phyloP scores from a whole-genome alignment of 2,113 vertebrate genomes.

The Chaetodon auriga region DNA sequence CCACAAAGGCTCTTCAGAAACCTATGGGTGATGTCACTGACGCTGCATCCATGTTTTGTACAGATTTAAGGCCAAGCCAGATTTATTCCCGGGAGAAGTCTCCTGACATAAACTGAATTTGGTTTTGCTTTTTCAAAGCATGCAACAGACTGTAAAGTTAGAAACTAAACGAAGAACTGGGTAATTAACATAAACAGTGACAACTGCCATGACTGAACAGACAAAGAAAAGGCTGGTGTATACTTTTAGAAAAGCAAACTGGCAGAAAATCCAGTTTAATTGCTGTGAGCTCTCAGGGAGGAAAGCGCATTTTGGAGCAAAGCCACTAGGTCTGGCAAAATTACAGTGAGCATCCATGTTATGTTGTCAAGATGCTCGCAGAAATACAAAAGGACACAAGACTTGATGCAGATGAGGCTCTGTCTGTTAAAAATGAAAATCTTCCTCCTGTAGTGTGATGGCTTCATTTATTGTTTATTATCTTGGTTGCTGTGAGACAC shows the following conservation, averaged over 20 bases:
- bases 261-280: slow-evolving; percentile 13
- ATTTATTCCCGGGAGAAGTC: too few species aligned
- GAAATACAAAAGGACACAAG: slow-evolving; percentile 13
- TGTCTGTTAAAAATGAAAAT: not conserved
- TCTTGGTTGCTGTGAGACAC: not conserved
- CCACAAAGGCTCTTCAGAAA: too few species aligned
- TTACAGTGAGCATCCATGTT: slow-evolving; percentile 44
- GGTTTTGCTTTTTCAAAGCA: not conserved
- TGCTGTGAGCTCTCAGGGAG: slow-evolving; percentile 27
- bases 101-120: not conserved
- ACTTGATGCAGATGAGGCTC: not conserved
- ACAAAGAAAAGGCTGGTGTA: not conserved
- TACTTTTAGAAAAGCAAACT: slow-evolving; percentile 12
- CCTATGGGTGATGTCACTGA: too few species aligned
- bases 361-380: slow-evolving; percentile 5
- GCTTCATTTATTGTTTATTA: not conserved
- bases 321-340: slow-evolving; percentile 16
- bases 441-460: not conserved
- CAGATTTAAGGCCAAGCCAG: not conserved
- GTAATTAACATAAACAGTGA: not conserved
- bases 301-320: not conserved
- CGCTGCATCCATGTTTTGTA: too few species aligned
- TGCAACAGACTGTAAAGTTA: not conserved
- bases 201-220: not conserved
- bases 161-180: not conserved